These are phyloP conservation scores for Corydoras sp. DNA, from an alignment of 2,113 vertebrate species.

Conservation along the genomic window DNA sequence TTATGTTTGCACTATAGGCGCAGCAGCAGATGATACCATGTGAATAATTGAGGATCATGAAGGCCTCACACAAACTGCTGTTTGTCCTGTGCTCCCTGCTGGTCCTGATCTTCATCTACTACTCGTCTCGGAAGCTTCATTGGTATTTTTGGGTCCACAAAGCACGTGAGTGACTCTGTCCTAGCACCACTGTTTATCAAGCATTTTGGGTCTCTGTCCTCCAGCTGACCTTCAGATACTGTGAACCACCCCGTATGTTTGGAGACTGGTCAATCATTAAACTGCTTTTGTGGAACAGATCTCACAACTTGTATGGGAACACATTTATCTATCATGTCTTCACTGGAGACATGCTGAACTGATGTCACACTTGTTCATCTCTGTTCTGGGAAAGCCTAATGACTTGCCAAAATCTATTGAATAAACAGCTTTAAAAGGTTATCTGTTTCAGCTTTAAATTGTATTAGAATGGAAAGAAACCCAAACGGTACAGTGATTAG, in stretches of 20 bases:
- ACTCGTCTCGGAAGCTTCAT: slow-evolving; percentile 89
- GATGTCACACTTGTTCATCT: no score
- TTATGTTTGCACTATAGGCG: slow-evolving; percentile 58
- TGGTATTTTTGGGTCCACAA: slow-evolving; percentile 84
- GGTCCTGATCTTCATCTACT: slow-evolving; percentile 94
- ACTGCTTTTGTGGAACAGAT: background rate
- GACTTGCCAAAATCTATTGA: no score
- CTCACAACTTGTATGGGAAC: background rate
- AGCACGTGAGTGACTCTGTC: slow-evolving; percentile 78
- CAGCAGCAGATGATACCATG: slow-evolving; percentile 75
- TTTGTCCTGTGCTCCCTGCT: slow-evolving; percentile 89
- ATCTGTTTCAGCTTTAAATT: no score
- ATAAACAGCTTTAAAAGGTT: no score
- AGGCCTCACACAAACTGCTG: slow-evolving; percentile 87
- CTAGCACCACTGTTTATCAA: background rate
- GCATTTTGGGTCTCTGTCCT: background rate
- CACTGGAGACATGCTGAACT: no score
- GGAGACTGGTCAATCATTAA: slow-evolving; percentile 25
- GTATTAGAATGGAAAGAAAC: no score
- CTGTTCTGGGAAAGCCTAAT: no score
- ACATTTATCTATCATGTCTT: background rate
- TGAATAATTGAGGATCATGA: slow-evolving; percentile 90
- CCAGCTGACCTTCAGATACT: slow-evolving; percentile 15
- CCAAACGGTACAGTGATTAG: no score
- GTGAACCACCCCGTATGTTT: slow-evolving; percentile 6